These are phyloP conservation scores for Himalopsyche tibetana DNA, from an alignment of 2,888 invertebrate species.

Conservation along the genomic window DNA sequence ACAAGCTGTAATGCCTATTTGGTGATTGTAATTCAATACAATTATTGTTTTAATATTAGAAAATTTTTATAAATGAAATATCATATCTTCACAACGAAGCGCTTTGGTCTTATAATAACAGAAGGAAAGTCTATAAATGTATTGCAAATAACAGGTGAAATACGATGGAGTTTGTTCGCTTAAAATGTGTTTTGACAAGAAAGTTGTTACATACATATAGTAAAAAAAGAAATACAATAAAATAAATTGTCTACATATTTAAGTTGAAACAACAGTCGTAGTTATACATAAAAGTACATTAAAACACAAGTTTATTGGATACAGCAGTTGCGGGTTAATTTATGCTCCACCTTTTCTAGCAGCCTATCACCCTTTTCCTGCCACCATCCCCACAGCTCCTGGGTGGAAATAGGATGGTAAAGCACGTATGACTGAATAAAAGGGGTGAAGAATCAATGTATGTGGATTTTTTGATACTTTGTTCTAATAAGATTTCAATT, in stretches of 20 bases:
- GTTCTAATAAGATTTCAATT: too few species aligned
- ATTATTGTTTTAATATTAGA: too few species aligned
- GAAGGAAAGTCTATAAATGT: too few species aligned
- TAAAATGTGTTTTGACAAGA: too few species aligned
- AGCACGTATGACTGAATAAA: neutral
- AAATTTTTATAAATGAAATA: too few species aligned
- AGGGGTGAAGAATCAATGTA: neutral
- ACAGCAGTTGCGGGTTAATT: slow-evolving; percentile 35
- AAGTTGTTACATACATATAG: neutral
- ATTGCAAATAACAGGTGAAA: too few species aligned
- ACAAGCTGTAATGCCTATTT: too few species aligned
- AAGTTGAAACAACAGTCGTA: neutral
- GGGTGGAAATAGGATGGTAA: neutral
- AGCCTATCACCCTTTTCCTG: slow-evolving; percentile 25
- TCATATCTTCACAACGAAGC: too few species aligned
- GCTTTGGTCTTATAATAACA: too few species aligned
- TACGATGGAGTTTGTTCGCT: too few species aligned
- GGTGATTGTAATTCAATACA: too few species aligned
- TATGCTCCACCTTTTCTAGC: slow-evolving; percentile 36
- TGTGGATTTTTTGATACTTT: neutral
- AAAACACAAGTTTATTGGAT: slow-evolving; percentile 35
- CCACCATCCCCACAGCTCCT: neutral
- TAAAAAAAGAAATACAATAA: neutral
- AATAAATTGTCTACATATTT: slow-evolving; percentile 22
- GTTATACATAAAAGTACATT: slow-evolving; percentile 19